Percentiles rank a stretch among this genome's conserved stretches.
These are phyloP conservation scores for Drosophila pallidifrons DNA, from an alignment of 1,140 invertebrate genomes.

Conservation along the genomic window DNA sequence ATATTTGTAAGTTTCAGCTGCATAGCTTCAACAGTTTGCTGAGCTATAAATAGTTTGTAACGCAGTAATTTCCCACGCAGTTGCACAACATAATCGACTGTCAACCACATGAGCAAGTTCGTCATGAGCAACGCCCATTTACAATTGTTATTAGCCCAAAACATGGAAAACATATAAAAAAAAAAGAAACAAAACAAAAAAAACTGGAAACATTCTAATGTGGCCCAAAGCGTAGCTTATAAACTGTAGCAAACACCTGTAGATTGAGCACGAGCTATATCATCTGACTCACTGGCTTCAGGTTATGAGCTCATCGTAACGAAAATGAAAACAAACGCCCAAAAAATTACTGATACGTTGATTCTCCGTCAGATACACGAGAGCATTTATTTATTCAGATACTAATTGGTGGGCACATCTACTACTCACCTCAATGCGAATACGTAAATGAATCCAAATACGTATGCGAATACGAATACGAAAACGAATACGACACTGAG, in stretches of 20 bases:
- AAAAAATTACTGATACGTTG: constrained; percentile 7
- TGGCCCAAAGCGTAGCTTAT: constrained; percentile 20
- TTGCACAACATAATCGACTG: constrained; percentile 52
- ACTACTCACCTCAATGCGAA: neutral
- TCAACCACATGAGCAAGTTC: constrained; percentile 33
- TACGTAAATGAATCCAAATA: constrained; percentile 4
- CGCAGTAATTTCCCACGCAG: constrained; percentile 43
- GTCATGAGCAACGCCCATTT: neutral
- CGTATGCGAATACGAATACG: neutral
- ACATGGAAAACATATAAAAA: constrained; percentile 10
- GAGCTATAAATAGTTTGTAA: constrained; percentile 4
- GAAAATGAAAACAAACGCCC: constrained; percentile 26
- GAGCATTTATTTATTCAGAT: constrained; percentile 15
- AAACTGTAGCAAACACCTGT: constrained; percentile 53
- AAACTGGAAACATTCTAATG: neutral
- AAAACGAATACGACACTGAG: neutral
- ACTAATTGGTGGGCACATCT: constrained; percentile 45
- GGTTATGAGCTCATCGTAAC: constrained; percentile 58
- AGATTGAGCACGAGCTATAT: constrained; percentile 30
- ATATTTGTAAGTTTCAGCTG: neutral
- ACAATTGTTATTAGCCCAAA: constrained; percentile 48
- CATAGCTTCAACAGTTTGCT: neutral
- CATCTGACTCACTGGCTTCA: constrained; percentile 44
- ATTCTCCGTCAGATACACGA: constrained; percentile 21
- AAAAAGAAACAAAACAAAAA: no score